Base-by-base conservation (phyloP, 2,888 invertebrate species). In the Drosophila bunnanda region DNA sequence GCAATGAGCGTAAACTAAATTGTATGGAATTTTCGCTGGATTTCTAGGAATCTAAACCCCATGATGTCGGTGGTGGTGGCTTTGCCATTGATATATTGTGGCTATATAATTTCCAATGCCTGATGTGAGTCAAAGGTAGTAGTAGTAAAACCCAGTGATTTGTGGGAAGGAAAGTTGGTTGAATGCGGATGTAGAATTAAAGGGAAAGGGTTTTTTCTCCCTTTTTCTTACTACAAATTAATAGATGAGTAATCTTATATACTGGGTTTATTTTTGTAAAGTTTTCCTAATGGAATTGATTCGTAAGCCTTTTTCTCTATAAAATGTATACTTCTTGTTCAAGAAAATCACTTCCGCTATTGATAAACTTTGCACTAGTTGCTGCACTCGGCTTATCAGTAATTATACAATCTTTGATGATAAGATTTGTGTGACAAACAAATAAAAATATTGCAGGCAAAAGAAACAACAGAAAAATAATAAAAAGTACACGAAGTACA, bases 331-430 rank as follows among this genome's bases (percentile, higher is more conserved):
- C 7, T 12, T 15, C 4, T 22, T 13, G 7, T 8, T 7, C 32
- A 2, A 6, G 7, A 30, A 41, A 38, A 10, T 3, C 4, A 67
- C 39, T 76, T 80, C 82, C 86, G 68, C 32, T 25, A 59, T 52
- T 64, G 80, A 76, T 80, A 79, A 76, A 43, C 32, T 17, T 41
- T 43, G 56, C 41, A 34, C 7, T 43, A 22, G 7, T 25, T 17
- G 6, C 25, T 12, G 15, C 46, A 38, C 15, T n/a, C 5, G 10
- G 10, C 38, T 75, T 83, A 80, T 79, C 84, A 67, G 25, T 12
- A 43, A 56, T 65, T 65, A 50, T 28, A 43, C 48, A 66, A 76
- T 39, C 13, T 20, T 36, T 13, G 32, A 39, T 22, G 41, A 53
- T 43, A 50, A 28, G 13, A 17, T 41, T 41, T 39, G 15, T 25